These are phyloP conservation scores for Xerus rutilus DNA, from an alignment of 2,797 vertebrate species.

Conservation along the genomic window DNA sequence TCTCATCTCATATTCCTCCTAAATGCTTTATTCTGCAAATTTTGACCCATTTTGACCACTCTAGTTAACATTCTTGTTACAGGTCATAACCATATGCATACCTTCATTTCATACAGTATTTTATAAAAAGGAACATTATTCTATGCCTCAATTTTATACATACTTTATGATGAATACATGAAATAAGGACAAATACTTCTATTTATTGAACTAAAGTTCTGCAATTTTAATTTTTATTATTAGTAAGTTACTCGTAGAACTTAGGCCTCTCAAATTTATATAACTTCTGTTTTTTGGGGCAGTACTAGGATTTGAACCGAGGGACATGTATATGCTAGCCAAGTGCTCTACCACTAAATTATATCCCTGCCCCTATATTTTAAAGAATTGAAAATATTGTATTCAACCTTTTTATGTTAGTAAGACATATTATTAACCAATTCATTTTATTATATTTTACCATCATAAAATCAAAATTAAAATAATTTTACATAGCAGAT, in stretches of 20 bases:
- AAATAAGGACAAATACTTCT: slow-evolving; percentile 34
- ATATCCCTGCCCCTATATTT: not conserved
- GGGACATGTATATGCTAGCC: not conserved
- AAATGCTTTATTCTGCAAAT: not conserved
- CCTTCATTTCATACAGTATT: not conserved
- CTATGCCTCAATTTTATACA: not conserved
- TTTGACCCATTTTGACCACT: not conserved
- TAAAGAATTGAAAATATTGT: slow-evolving; percentile 37
- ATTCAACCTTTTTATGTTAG: not conserved
- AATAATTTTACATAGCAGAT: slow-evolving; percentile 57
- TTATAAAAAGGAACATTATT: not conserved
- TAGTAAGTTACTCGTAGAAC: not conserved
- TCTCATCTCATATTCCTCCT: not conserved
- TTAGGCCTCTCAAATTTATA: not conserved
- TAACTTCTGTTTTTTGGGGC: not conserved
- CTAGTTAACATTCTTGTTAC: not conserved
- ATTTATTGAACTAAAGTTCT: slow-evolving; percentile 36
- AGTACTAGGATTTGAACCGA: not conserved
- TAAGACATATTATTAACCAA: slow-evolving; percentile 8
- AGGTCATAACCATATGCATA: not conserved
- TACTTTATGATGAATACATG: not conserved
- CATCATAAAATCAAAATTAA: slow-evolving; percentile 51
- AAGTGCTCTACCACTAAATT: not conserved
- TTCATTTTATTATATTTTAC: slow-evolving; percentile 36
- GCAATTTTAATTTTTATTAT: slow-evolving; percentile 18